Evolutionary conservation across 2,113 vertebrate species (phyloP), one percentile per base, ranked within the genome.

Genomic region (Micronisus gabar): DNA sequence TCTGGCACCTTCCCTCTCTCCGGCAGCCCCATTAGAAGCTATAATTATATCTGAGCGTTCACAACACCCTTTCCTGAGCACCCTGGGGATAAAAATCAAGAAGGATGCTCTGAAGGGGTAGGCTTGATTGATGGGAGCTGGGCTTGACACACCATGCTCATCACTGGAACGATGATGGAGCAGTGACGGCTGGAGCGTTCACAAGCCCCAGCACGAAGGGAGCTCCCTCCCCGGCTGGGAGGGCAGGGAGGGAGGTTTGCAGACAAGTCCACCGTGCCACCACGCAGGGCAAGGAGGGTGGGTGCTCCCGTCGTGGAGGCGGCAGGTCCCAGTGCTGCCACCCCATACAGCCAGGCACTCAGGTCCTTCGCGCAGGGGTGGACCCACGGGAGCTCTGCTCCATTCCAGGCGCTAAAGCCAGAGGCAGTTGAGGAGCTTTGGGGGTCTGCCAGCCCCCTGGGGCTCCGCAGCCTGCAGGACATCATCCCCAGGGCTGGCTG

Each of bases 1-100:
- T 79, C 88, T 74, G 93, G 80, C 95, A 58, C 71, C 84, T 79
- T 91, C 80, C 88, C 76, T 81, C 91, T 86, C 84, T 26, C 70
- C 82, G 84, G 75, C 93, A 95, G 80, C 65, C 75, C 91, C 66
- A 13, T 59, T 32, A 61, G 55, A 9, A 43, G 84, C 71, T 95
- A 70, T 86, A 96, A 93, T 91, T 88, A 91, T 15, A 78, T 7
- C 61, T 2, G 2, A 88, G 91, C 10, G 26, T 41, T 70, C 75
- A 12, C 81, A 80, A 41, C 66, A 74, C 88, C 91, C 72, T 86
- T 82, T 56, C 75, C 75, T 0, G 1, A 86, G 71, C 61, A 53
- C 53, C 86, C 84, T 7, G 41, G 50, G 71, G 75, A 70, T 65
- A 27, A 43, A 59, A 91, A 76, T 55, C 75, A 55, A 79, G 84